Base-by-base conservation (phyloP, 2,113 vertebrate species). In the Loxodonta africana region DNA sequence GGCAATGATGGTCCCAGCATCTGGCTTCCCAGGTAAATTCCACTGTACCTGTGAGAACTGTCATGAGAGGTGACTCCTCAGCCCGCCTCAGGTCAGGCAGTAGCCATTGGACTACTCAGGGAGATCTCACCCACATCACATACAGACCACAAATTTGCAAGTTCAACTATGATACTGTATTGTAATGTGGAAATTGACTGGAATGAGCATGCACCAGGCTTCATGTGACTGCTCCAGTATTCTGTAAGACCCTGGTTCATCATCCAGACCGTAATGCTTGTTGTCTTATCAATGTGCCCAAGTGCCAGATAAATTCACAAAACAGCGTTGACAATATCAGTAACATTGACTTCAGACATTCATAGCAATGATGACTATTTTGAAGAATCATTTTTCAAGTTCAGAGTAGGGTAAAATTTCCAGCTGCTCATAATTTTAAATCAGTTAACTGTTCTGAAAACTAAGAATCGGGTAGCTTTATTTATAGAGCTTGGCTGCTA, bases 11-110 rank as follows among this genome's bases (percentile, higher is more conserved):
- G 23, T 48, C 76, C 18, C 26, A 90, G 46, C 84, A 48, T 94
- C 81, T 95, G 63, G 44, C 57, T 73, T 7, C 96, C 73, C 48
- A 88, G 21, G 67, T 46, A 77, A 84, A 91, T 82, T 25, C 78
- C 18, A 41, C 6, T 86, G 17, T 96, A 62, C 14, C n/a, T 46
- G 33, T 53, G 60, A 95, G 67, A 89, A 73, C 23, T 74, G 46
- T 90, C 41, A 30, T 18, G 28, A 48, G 85, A 90, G n/a, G 69
- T 77, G 57, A 53, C 41, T 57, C 28, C 44, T 93, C 44, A 95
- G 17, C 25, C 53, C 62, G 46, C 46, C 48, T 94, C 44, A 46
- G 23, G 21, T 53, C 83, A 20, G 4, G 53, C 26, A 60, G 21
- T 33, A 46, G 8, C 25, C 46, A 15, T 97, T 71, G 44, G 10